Base-by-base conservation (phyloP, 2,797 vertebrate genomes). In the Galaxias olidus region DNA sequence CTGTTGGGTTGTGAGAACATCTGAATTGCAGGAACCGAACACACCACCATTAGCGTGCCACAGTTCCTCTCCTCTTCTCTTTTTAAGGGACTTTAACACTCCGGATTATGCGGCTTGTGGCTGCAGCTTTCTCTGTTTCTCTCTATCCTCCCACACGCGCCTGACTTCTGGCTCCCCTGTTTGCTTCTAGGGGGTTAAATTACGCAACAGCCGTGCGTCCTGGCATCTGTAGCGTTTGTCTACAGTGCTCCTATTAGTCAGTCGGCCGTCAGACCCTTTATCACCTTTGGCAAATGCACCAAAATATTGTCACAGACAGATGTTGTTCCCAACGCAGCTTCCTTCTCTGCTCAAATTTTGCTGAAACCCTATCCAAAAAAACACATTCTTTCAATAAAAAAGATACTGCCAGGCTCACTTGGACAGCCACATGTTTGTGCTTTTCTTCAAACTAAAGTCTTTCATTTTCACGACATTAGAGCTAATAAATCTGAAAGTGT, bases 321-420 rank as follows among this genome's bases (percentile, higher is more conserved):
- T 63, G 62, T 78, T 62, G 68, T 64, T 42, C 41, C 75, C 72
- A 80, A 82, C 45, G 54, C 59, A 75, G 72, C 30, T 48, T 67
- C 47, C 59, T 5, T 30, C 56, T 63, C 50, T 47, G 9, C 48
- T 68, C 57, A 55, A 60, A 66, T 69, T 59, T 53, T 72, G 72
- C 65, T 54, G 67, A 68, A 81, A 76, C 74, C 64, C 63, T 63
- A 83, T 82, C 86, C 84, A 83, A 86, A 87, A 84, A 72, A 87
- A 82, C 86, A 88, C 84, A 83, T 86, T 90, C 70, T 83, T 88
- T 78, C 63, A 88, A 85, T 88, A 82, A 87, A 86, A 82, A 79
- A 59, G 80, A 63, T n/a, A 69, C 18, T 60, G 72, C 74, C 74
- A 71, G 63, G 59, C 63, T 66, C 56, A 14, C 47, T 68, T 48